Conservation (phyloP, 2,113 vertebrate species). For the Garra rufa region DNA sequence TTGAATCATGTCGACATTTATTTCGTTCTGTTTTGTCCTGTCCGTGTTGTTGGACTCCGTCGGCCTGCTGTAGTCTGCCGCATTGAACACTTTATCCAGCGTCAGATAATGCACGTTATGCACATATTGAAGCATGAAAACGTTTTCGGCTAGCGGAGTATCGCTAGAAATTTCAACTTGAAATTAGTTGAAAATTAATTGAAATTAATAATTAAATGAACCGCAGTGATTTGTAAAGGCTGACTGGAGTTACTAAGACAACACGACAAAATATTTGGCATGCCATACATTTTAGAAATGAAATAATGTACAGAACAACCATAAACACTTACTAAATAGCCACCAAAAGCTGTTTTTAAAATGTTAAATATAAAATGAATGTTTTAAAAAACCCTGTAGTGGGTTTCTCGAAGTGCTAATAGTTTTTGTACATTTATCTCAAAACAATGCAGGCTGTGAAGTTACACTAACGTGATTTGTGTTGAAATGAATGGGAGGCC, state of each 20-base stretch:
- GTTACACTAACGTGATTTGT: not conserved
- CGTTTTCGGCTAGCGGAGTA: not conserved
- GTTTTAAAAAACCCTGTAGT: not conserved
- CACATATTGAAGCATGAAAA: too few species aligned
- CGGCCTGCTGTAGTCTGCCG: conserved; percentile 33
- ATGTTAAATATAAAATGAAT: not conserved
- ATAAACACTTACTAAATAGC: not conserved
- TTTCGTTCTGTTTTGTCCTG: not conserved
- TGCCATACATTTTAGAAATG: not conserved
- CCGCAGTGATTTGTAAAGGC: conserved; percentile 11
- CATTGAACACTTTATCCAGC: not conserved
- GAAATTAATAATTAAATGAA: not conserved
- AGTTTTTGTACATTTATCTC: not conserved
- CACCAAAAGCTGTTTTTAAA: not conserved
- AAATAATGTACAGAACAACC: not conserved
- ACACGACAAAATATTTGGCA: not conserved
- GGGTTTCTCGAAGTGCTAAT: not conserved
- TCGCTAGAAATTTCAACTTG: not conserved
- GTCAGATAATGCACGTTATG: not conserved
- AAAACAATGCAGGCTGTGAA: not conserved
- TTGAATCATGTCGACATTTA: not conserved
- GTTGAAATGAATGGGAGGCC: conserved; percentile 9
- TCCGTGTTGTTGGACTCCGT: not conserved
- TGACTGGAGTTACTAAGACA: not conserved
- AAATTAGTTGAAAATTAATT: too few species aligned